Evolutionary conservation across 2,888 invertebrate genomes (phyloP).

Genomic region (Heliconius charithonia): DNA sequence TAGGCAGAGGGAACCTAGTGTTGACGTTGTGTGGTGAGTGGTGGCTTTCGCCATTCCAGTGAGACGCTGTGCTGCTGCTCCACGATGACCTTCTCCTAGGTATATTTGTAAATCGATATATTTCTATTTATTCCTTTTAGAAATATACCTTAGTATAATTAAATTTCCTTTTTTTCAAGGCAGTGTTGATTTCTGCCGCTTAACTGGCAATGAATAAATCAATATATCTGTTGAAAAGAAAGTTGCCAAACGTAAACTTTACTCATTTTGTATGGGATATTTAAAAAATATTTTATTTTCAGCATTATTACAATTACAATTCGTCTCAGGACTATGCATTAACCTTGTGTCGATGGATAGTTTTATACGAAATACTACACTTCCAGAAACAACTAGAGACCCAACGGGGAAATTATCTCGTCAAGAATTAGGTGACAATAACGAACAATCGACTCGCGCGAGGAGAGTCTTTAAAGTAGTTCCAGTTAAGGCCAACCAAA

Average conservation of each 20-base stretch:
- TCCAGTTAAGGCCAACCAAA: constrained; percentile 8
- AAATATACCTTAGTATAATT: no score
- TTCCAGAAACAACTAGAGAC: background rate
- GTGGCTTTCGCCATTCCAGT: no score
- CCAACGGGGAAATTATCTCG: background rate
- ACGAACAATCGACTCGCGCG: background rate
- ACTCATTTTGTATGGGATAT: background rate
- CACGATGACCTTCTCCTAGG: no score
- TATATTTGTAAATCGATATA: no score
- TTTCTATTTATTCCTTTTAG: no score
- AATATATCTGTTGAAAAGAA: no score
- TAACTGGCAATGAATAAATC: no score
- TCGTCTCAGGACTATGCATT: constrained; percentile 4
- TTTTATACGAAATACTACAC: background rate
- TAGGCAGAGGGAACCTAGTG: background rate
- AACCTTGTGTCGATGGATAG: background rate
- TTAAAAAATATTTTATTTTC: background rate
- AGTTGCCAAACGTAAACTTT: no score
- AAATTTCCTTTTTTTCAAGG: no score
- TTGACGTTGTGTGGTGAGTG: no score
- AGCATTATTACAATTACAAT: background rate
- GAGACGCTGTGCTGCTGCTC: no score
- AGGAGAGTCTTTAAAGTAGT: constrained; percentile 12
- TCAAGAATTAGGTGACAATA: background rate
- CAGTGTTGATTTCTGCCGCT: no score